Conservation (phyloP, 2,797 vertebrate species). For the Rousettus madagascariensis region DNA sequence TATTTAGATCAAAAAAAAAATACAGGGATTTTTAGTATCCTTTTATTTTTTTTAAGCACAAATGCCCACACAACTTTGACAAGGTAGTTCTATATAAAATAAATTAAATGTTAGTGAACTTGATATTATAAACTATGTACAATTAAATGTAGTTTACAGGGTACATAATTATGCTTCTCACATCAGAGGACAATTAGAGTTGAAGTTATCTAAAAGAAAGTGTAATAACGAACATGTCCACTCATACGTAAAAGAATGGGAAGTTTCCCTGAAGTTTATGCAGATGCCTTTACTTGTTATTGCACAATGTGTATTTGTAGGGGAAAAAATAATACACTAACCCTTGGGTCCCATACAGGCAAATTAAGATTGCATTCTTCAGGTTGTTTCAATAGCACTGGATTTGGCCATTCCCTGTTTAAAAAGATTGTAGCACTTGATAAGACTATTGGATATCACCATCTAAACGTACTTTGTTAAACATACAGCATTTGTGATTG, state of each 20-base stretch:
- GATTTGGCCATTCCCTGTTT: conserved; percentile 94
- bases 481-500: conserved; percentile 83
- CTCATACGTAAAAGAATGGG: conserved; percentile 65
- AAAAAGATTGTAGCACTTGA: conserved; percentile 89
- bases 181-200: conserved; percentile 63
- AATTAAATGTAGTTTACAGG: conserved; percentile 70
- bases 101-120: conserved; percentile 67
- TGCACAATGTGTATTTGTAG: conserved; percentile 85
- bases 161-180: conserved; percentile 73
- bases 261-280: conserved; percentile 76
- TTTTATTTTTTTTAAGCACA: conserved; percentile 77
- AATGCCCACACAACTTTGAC: conserved; percentile 75
- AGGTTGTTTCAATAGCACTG: conserved; percentile 91
- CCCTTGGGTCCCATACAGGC: conserved; percentile 94
- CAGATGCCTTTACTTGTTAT: conserved; percentile 80
- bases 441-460: conserved; percentile 86
- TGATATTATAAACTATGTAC: conserved; percentile 63
- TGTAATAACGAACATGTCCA: conserved; percentile 66
- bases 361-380: conserved; percentile 93
- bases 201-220: conserved; percentile 66
- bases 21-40: conserved; percentile 73
- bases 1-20: conserved; percentile 73
- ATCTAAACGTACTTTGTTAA: conserved; percentile 80
- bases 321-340: conserved; percentile 89
- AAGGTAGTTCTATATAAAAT: conserved; percentile 70